A percentile compares a stretch with the other conserved stretches of the same genome.
Evolutionary conservation across 2,113 vertebrate species (phyloP).

Genomic region (Halichoeres trimaculatus): DNA sequence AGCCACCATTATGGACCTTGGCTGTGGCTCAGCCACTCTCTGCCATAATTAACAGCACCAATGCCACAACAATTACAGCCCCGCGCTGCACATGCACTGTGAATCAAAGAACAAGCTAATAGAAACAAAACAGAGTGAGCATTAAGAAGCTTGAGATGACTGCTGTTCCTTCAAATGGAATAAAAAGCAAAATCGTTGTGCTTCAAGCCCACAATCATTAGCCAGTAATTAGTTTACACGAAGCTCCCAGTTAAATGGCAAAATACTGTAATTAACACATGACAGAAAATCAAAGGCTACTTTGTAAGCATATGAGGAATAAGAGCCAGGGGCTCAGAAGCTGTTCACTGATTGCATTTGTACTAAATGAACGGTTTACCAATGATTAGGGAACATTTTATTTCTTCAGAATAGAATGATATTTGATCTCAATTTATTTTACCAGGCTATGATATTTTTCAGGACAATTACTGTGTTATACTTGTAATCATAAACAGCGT

Average conservation of each 20-base stretch:
- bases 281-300: constrained; percentile 99
- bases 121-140: constrained; percentile 90
- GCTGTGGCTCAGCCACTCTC: constrained; percentile 98
- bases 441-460: constrained; percentile 1
- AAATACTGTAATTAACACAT: constrained; percentile 98
- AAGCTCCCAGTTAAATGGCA: constrained; percentile 97
- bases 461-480: neutral
- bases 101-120: constrained; percentile 96
- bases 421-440: constrained; percentile 27
- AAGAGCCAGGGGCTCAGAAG: constrained; percentile 91
- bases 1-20: constrained; percentile 98
- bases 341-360: constrained; percentile 90
- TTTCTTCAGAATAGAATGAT: constrained; percentile 37
- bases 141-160: constrained; percentile 89
- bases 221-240: constrained; percentile 99
- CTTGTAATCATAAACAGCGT: neutral
- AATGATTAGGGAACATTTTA: constrained; percentile 83
- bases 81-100: constrained; percentile 88
- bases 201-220: constrained; percentile 96
- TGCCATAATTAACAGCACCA: constrained; percentile 99
- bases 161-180: constrained; percentile 89
- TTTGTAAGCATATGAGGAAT: constrained; percentile 98
- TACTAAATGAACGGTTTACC: constrained; percentile 92
- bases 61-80: constrained; percentile 98
- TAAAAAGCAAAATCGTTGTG: constrained; percentile 95